Evolutionary conservation across 1,140 invertebrate genomes (phyloP).

Genomic region (Drosophila trapezifrons): DNA sequence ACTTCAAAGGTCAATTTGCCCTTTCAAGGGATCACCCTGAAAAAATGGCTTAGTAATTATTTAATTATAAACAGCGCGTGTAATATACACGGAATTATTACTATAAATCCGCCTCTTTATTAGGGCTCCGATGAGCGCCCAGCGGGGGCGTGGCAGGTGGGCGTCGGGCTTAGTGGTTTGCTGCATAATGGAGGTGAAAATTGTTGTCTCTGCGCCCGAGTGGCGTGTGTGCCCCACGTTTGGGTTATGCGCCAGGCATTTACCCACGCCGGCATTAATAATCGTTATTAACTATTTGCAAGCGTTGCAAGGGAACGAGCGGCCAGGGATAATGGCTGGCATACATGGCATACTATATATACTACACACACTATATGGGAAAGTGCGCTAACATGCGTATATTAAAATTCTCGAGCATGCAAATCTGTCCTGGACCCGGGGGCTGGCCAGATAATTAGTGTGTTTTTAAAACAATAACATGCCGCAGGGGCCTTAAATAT

Average conservation of each 20-base stretch:
- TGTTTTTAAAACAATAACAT: constrained; percentile 40
- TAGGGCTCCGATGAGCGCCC: background rate
- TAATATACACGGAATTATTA: constrained; percentile 12
- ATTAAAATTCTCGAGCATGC: constrained; percentile 36
- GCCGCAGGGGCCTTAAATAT: background rate
- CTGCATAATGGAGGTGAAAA: constrained; percentile 52
- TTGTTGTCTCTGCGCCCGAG: constrained; percentile 38
- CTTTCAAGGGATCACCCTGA: background rate
- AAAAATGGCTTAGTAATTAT: constrained; percentile 23
- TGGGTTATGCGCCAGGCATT: constrained; percentile 44
- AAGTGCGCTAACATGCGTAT: constrained; percentile 17
- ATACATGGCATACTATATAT: constrained; percentile 14
- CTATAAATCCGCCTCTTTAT: constrained; percentile 21
- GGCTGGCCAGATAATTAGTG: constrained; percentile 24
- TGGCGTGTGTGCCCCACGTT: constrained; percentile 34
- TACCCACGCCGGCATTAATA: constrained; percentile 62
- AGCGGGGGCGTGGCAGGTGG: background rate
- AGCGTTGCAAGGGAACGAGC: constrained; percentile 11
- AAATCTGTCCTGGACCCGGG: constrained; percentile 17
- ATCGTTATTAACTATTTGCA: constrained; percentile 66
- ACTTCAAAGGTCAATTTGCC: constrained; percentile 4
- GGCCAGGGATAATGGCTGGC: constrained; percentile 24
- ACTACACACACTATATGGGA: background rate
- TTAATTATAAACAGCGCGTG: constrained; percentile 25
- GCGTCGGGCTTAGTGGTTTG: constrained; percentile 27